phyloP scores from a whole-genome alignment of 23 tunicate genomes.

The Ciona savignyi region DNA sequence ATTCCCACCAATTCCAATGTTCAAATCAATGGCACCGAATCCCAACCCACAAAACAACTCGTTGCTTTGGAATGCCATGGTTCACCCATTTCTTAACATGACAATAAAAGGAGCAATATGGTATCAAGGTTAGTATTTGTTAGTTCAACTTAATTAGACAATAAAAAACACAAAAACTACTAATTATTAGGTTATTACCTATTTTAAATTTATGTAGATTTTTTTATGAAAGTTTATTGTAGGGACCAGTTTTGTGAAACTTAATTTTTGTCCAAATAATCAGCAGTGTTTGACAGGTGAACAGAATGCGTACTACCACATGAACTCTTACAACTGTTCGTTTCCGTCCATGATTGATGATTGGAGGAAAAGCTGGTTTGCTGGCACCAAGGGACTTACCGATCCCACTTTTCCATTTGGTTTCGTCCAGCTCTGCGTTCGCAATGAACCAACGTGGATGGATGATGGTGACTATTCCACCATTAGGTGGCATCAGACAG shows the following conservation, averaged over 20 bases:
- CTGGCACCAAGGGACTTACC: slow-evolving; percentile 45
- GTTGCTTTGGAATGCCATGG: slow-evolving; percentile 36
- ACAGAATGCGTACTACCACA: slow-evolving; percentile 39
- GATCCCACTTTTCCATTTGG: slow-evolving; percentile 27
- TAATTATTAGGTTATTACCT: no score
- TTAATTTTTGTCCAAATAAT: no score
- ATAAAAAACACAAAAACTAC: no score
- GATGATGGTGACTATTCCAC: slow-evolving; percentile 9
- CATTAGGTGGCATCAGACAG: slow-evolving; percentile 54
- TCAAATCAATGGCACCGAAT: background rate
- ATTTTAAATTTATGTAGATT: no score
- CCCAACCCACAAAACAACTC: slow-evolving; percentile 10
- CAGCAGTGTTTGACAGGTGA: slow-evolving; percentile 32
- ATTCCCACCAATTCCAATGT: background rate
- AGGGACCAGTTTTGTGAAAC: no score
- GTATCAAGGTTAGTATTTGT: slow-evolving; percentile 43
- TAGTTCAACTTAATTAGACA: no score
- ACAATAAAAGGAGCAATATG: slow-evolving; percentile 46
- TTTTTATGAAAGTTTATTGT: no score
- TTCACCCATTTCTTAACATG: slow-evolving; percentile 48
- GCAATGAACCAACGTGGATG: slow-evolving; percentile 18
- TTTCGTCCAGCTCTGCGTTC: slow-evolving; percentile 26
- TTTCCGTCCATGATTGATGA: slow-evolving; percentile 55
- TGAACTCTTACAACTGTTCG: slow-evolving; percentile 33
- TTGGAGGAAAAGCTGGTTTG: slow-evolving; percentile 56